A percentile compares a stretch with the other conserved stretches of the same genome.
phyloP scores from a whole-genome alignment of 2,888 invertebrate species.

The Diplolepis rosae region DNA sequence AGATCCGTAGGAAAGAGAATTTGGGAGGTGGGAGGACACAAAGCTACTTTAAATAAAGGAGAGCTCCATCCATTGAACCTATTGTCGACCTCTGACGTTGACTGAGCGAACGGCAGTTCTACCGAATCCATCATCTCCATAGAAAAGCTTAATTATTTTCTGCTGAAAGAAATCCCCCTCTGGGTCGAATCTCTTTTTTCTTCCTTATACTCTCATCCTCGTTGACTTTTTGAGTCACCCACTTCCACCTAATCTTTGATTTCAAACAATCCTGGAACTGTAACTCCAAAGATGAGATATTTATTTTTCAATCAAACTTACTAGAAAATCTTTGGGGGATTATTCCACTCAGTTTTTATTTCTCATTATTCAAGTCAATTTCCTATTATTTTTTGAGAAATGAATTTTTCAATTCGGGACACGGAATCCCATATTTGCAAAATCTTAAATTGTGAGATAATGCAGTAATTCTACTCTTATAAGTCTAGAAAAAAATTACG shows the following conservation, averaged over 20 bases:
- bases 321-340: not conserved
- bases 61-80: slow-evolving; percentile 72
- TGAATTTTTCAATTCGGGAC: too few relatives aligned
- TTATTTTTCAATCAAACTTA: not conserved
- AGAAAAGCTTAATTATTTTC: slow-evolving; percentile 74
- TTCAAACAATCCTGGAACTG: not conserved
- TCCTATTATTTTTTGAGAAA: too few relatives aligned
- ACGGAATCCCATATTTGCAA: too few relatives aligned
- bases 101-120: slow-evolving; percentile 69
- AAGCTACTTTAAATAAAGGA: slow-evolving; percentile 74
- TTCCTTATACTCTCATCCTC: slow-evolving; percentile 36
- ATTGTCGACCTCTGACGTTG: slow-evolving; percentile 73
- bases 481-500: too few relatives aligned
- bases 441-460: too few relatives aligned
- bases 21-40: slow-evolving; percentile 64
- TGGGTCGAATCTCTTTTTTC: slow-evolving; percentile 53
- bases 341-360: not conserved
- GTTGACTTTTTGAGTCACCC: slow-evolving; percentile 32
- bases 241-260: slow-evolving; percentile 1
- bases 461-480: too few relatives aligned
- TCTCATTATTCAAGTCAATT: too few relatives aligned
- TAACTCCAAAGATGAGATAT: not conserved
- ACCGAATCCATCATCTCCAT: slow-evolving; percentile 73
- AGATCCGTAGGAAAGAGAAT: slow-evolving; percentile 51
- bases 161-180: slow-evolving; percentile 69